These are phyloP conservation scores for Callipepla californica DNA, from an alignment of 2,113 vertebrate species.

Conservation along the genomic window DNA sequence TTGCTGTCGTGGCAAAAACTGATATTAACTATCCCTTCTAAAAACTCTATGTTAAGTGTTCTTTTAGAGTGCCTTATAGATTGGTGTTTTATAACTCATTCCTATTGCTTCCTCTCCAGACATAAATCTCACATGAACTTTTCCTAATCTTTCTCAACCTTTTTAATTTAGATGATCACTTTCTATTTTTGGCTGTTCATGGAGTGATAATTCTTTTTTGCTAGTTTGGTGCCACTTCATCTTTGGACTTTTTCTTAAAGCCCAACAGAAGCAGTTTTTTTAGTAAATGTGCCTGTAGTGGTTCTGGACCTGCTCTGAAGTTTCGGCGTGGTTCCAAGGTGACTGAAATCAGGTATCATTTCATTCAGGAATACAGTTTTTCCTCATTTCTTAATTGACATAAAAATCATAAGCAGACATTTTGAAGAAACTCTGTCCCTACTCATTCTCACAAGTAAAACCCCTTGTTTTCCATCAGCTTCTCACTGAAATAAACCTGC, in stretches of 20 bases:
- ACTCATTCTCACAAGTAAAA: not conserved
- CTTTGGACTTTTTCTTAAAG: not conserved
- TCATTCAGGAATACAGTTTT: not conserved
- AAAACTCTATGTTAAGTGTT: not conserved
- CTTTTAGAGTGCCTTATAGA: slow-evolving; percentile 3
- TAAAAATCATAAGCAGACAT: not conserved
- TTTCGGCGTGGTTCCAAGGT: not conserved
- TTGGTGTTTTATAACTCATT: slow-evolving; percentile 39
- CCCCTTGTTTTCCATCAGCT: not conserved
- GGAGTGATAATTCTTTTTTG: not conserved
- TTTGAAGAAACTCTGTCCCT: not conserved
- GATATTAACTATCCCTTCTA: not conserved
- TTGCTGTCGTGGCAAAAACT: slow-evolving; percentile 15
- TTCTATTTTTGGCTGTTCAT: slow-evolving; percentile 29
- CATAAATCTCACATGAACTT: slow-evolving; percentile 25
- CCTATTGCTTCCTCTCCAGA: not conserved
- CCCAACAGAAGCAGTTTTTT: not conserved
- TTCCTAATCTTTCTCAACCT: not conserved
- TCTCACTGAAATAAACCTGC: not conserved
- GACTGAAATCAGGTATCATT: not conserved
- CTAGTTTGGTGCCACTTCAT: not conserved
- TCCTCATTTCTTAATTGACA: not conserved
- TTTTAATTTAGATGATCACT: slow-evolving; percentile 30
- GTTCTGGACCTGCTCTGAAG: not conserved
- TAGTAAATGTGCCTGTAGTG: not conserved